Percentiles rank a stretch among this genome's conserved stretches.
Conservation (phyloP, 2,888 invertebrate species). For the Chelonus formosanus region DNA sequence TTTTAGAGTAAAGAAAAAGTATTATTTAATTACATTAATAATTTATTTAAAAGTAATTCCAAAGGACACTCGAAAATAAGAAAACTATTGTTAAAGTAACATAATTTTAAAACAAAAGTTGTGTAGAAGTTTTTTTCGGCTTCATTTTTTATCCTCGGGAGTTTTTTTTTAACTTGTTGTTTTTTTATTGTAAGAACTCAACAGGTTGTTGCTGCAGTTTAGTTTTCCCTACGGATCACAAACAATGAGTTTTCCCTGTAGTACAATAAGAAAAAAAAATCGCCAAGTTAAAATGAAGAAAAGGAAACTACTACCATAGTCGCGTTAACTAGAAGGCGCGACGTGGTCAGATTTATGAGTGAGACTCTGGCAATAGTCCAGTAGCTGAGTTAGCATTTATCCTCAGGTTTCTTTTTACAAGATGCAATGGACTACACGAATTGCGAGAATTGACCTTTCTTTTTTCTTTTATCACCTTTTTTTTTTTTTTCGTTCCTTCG, state of each 20-base stretch:
- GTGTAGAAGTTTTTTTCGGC: too few species aligned
- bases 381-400: slow-evolving; percentile 53
- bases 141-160: too few species aligned
- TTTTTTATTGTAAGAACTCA: slow-evolving; percentile 14
- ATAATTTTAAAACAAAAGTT: too few species aligned
- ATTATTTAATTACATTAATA: too few species aligned
- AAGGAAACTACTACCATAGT: slow-evolving; percentile 37
- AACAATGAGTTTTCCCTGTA: slow-evolving; percentile 11
- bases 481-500: background rate
- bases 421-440: slow-evolving; percentile 45
- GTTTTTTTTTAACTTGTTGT: background rate
- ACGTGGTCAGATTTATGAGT: slow-evolving; percentile 59
- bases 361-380: slow-evolving; percentile 54
- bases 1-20: too few species aligned
- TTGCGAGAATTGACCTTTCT: slow-evolving; percentile 34
- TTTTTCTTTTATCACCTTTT: background rate
- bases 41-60: too few species aligned
- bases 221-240: background rate
- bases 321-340: slow-evolving; percentile 50
- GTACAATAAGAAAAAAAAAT: slow-evolving; percentile 13
- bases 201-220: slow-evolving; percentile 28
- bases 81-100: too few species aligned
- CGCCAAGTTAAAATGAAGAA: slow-evolving; percentile 5
- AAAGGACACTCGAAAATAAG: too few species aligned
- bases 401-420: slow-evolving; percentile 47